Evolutionary conservation across 2,113 vertebrate genomes (phyloP).

Genomic region (Eretmochelys imbricata): DNA sequence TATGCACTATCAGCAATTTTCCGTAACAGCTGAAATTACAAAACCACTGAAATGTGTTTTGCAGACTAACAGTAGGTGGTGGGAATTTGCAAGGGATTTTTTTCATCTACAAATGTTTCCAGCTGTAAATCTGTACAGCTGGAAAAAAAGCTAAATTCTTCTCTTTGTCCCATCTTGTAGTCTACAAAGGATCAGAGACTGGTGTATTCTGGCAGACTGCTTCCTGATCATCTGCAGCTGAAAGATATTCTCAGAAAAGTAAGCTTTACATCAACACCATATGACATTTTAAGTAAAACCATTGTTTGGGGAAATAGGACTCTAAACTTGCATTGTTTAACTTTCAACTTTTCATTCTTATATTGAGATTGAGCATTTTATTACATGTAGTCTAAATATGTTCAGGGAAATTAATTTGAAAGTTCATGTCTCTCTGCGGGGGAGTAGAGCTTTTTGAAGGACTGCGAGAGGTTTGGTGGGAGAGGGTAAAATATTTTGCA

Average conservation of each 20-base stretch:
- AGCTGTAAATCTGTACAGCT: constrained; percentile 43
- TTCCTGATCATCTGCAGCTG: constrained; percentile 93
- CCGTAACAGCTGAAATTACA: neutral
- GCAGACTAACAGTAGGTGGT: neutral
- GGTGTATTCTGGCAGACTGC: constrained; percentile 94
- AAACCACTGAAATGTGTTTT: constrained; percentile 11
- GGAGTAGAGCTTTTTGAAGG: neutral
- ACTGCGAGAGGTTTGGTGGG: neutral
- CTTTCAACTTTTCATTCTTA: neutral
- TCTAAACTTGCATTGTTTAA: neutral
- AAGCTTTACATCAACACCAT: constrained; percentile 64
- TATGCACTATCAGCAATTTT: neutral
- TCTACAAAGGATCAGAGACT: constrained; percentile 92
- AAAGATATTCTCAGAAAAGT: constrained; percentile 96
- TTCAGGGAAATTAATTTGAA: constrained; percentile 11
- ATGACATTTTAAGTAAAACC: neutral
- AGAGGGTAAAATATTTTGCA: neutral
- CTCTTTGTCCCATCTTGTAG: constrained; percentile 83
- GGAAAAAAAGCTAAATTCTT: constrained; percentile 75
- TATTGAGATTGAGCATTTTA: neutral
- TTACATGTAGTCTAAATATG: neutral
- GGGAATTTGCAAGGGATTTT: neutral
- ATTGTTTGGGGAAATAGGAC: neutral
- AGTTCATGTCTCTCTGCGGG: neutral
- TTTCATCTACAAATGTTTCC: constrained; percentile 49